Base-by-base conservation (phyloP, 2,888 invertebrate species). In the Apodemia duryi region DNA sequence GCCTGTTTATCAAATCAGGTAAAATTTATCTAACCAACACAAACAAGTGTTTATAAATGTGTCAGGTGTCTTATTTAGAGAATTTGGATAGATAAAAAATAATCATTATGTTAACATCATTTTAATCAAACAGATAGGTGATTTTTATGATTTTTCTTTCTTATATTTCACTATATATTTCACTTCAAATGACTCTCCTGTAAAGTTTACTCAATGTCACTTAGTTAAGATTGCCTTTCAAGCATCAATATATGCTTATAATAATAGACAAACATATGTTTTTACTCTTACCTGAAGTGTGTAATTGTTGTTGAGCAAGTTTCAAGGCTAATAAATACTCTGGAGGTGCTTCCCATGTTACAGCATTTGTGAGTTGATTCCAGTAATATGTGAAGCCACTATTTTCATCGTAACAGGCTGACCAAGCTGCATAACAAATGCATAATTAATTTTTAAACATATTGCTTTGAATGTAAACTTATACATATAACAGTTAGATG, bases 311-410 rank as follows among this genome's bases (percentile, higher is more conserved):
- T 62, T 89, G 90, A 2, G 91, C 91, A 63, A 91, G 65, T 70
- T 89, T 90, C 2, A 91, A 73, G 0, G 91, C 91, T 0, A 91
- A 73, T 1, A 91, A 72, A 67, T 91, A 91, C 71, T 91, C 93
- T 0, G 89, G 86, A 0, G 94, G 94, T n/a, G 93, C 92, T 70
- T 94, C 93, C 94, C 94, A 94, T 0, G 93, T 93, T 11, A 94
- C 94, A 38, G 92, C 93, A 79, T 94, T 94, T 1, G 93, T 93
- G 62, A 87, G 83, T 69, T 93, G 89, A 77, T 94, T 93, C 94
- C 94, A 94, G 75, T 93, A 94, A 77, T 94, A 94, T 3, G 93
- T 92, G 77, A 92, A 94, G 0, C 94, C 94, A 66, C 93, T 92
- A 67, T 82, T 80, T 69, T 93, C 93, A 78, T 94, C 94, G 64